Base-by-base conservation (phyloP, 2,113 vertebrate species). In the Salvelinus alpinus region DNA sequence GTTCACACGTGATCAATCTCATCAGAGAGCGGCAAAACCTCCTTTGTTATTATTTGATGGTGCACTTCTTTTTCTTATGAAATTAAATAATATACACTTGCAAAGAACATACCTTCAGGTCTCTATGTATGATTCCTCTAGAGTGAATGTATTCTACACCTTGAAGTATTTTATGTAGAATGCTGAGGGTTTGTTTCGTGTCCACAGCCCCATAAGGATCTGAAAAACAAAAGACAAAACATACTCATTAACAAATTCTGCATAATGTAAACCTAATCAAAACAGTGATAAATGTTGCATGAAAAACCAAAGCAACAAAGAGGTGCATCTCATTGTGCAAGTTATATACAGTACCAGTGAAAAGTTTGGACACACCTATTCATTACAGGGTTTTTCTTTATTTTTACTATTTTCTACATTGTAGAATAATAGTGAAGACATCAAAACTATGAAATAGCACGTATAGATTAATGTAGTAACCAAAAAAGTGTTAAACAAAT, bases 131-230 rank as follows among this genome's bases (percentile, higher is more conserved):
- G 74, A 99, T 94, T 82, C 96, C 96, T 88, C 91, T 93, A 71
- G 93, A 96, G 85, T 99, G 98, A 86, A 99, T 97, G 77, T 98
- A 97, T 72, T 93, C 93, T 9, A 99, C 95, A 12, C 98, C 97
- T 92, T 97, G 94, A 62, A 98, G 80, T 12, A 98, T 85, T 78
- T 95, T 93, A 51, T 85, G 92, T 78, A 99, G 94, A 87, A 99
- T 94, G 75, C 88, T 92, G 74, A 92, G 89, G 64, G 95, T 91
- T 82, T 91, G 90, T 76, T 27, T 13, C 65, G 85, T 81, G 83
- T 96, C 92, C 81, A 97, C 92, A 13, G 94, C 84, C 9, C 83
- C 82, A 78, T 95, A 97, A 2, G 90, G 93, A 92, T 92, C 94
- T 95, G 82, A 54, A 77, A 76, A 77, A 18, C 20, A 9, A 71